Base-by-base conservation (phyloP, 2,113 vertebrate genomes). In the Trichechus manatus region DNA sequence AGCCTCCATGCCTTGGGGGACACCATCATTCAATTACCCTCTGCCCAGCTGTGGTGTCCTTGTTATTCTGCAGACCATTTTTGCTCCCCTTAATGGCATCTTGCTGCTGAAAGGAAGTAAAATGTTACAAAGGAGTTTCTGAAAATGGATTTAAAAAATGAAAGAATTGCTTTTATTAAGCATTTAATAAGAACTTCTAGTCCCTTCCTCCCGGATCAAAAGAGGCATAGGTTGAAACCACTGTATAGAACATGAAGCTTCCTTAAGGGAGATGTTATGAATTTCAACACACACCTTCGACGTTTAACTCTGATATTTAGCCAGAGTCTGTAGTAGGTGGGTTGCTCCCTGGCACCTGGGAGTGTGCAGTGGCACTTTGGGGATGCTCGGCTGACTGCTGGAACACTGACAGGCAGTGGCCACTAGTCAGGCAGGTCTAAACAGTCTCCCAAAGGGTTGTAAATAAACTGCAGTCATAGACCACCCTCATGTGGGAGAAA, bases 161-260 rank as follows among this genome's bases (percentile, higher is more conserved):
- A 94, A 95, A 94, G 88, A 87, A 66, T 79, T 93, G 85, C 81
- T 90, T 96, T 97, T 97, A 94, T 97, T 95, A 96, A 92, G 93
- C 85, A 87, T 97, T 96, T 97, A 96, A 90, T 95, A 96, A 94
- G 95, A 90, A 96, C 78, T 97, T 89, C 87, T 64, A 78, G 56
- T 93, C 87, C 39, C 91, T 92, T 95, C 75, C 89, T 89, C 97
- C 36, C 80, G 56, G 70, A 96, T 97, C 96, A 95, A 93, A 96
- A 90, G 83, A 94, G 86, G 94, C 0, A 0, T 61, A 84, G 89
- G 77, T 93, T 86, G 94, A 89, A 97, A 84, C 92, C 84, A 70
- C 63, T 29, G 17, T 85, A 25, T 29, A 72, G 94, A 93, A 83
- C 80, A 50, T 7, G 59, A 80, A 66, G 70, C 92, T 97, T 89